phyloP scores from a whole-genome alignment of 1,140 invertebrate genomes.

The Eumeta japonica region DNA sequence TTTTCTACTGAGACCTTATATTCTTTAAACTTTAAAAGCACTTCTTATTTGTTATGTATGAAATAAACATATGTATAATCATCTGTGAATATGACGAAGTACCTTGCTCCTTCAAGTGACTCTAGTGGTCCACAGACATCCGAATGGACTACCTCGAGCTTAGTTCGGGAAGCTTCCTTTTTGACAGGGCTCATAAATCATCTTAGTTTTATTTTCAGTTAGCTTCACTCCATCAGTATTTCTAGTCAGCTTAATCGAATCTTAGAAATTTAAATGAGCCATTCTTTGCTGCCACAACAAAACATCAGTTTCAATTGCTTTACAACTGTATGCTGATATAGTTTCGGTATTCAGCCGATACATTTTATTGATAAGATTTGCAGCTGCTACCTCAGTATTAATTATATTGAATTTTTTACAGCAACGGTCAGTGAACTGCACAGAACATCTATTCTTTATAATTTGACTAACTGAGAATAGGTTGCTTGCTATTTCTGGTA shows the following conservation, averaged over 20 bases:
- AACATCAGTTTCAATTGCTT: background rate
- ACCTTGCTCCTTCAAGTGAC: background rate
- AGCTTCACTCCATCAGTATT: background rate
- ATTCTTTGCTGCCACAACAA: background rate
- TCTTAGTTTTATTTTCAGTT: background rate
- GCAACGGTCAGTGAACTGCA: background rate
- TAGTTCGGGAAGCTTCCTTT: background rate
- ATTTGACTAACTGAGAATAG: background rate
- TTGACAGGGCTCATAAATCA: background rate
- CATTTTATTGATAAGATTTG: too few species aligned
- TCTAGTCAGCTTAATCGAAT: background rate
- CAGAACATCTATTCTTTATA: background rate
- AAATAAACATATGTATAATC: too few species aligned
- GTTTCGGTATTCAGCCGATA: background rate
- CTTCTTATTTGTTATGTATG: background rate
- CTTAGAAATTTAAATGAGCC: background rate
- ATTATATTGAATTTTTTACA: background rate
- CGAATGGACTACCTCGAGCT: background rate
- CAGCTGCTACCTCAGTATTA: background rate
- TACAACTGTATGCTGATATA: background rate
- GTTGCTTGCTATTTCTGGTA: background rate
- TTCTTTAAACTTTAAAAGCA: too few species aligned
- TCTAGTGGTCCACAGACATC: conserved; percentile 1
- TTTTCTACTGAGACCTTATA: too few species aligned
- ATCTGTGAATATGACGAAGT: background rate